Evolutionary conservation across 2,113 vertebrate species (phyloP).

Genomic region (Bucco capensis): DNA sequence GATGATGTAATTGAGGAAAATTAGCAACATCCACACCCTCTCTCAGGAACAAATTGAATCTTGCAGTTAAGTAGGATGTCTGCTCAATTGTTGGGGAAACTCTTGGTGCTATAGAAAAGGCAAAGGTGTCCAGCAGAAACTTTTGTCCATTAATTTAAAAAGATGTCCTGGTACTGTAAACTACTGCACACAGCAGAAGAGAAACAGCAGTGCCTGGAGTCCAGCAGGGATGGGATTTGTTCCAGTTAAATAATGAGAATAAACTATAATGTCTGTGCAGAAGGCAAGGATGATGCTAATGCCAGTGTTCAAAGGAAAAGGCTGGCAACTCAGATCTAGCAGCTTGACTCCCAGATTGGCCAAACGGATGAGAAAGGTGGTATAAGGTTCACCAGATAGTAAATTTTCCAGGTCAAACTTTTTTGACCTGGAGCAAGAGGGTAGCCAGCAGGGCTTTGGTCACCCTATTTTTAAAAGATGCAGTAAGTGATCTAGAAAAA

Average conservation of each 20-base stretch:
- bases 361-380: background rate
- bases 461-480: background rate
- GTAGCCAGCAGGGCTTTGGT: background rate
- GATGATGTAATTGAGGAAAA: background rate
- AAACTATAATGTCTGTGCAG: background rate
- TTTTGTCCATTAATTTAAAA: background rate
- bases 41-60: rapidly evolving
- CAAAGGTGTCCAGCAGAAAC: background rate
- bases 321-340: background rate
- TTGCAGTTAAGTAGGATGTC: background rate
- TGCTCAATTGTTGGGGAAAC: background rate
- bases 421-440: background rate
- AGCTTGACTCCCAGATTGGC: background rate
- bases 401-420: background rate
- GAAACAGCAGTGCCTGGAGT: background rate
- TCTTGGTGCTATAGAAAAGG: background rate
- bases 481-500: background rate
- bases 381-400: background rate
- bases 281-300: background rate
- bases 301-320: background rate
- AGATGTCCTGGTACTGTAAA: background rate
- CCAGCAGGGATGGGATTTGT: background rate
- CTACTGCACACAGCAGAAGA: background rate
- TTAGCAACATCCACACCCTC: rapidly evolving
- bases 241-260: background rate